Base-by-base conservation (phyloP, 2,888 invertebrate species). In the Punctoribates punctum region DNA sequence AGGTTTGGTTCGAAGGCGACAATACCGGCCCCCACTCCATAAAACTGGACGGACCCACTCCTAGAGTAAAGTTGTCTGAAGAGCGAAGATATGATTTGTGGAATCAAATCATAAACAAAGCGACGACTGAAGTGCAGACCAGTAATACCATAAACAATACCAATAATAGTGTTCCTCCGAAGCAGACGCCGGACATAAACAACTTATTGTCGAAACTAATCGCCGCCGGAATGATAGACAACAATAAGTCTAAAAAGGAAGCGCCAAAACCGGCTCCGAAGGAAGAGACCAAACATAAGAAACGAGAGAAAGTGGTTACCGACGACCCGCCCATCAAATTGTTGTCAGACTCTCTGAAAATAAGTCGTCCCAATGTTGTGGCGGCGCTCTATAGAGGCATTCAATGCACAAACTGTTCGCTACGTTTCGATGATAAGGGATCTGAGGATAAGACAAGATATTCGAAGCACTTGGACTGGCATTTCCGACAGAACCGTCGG, bases 351-450 rank as follows among this genome's bases (percentile, higher is more conserved):
- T 60, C 75, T 29, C 51, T 78, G 8, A 78, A 78, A 27, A 27
- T 42, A 38, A 57, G 90, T 42, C 92, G 95, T 82, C 86, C 88
- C 0, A 89, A 87, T 0, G 86, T 94, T 15, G 89, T 94, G 17
- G 82, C 87, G 0, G 84, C 85, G 9, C 85, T 96, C 29, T 96
- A 94, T 85, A 89, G 90, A 76, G 97, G 97, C 60, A 92, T 95
- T 88, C 97, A 96, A 83, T 99, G 99, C 85, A 91, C 93, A 79
- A 93, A 94, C 74, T 99, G 99, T 85, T 98, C 98, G 46, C 89
- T 94, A 78, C 88, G 97, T 67, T 97, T 98, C 85, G 62, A 57
- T 34, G 62, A 62, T 17, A 91, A 93, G 0, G 93, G 94, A 57
- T 82, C 82, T 34, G 67, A 27, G 1, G 75, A 65, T 2, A 73